Percentiles rank a stretch among this genome's conserved stretches.
phyloP scores from a whole-genome alignment of 2,113 vertebrate genomes.

The Mus pahari region DNA sequence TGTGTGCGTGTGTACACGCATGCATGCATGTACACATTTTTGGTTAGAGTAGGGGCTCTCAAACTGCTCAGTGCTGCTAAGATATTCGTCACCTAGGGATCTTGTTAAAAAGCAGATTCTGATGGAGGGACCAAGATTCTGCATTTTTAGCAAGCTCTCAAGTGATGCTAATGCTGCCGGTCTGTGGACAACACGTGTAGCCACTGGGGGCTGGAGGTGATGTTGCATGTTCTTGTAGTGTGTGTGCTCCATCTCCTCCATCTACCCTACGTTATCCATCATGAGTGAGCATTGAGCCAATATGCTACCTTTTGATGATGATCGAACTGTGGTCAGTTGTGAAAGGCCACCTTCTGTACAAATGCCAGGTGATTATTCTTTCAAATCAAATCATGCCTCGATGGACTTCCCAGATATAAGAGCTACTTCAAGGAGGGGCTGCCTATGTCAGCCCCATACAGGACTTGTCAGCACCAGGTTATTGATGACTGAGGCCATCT shows the following conservation, averaged over 20 bases:
- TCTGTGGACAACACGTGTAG: neutral
- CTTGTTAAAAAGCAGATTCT: conserved; percentile 84
- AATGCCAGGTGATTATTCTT: no score
- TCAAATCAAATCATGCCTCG: neutral
- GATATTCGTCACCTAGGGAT: conserved; percentile 78
- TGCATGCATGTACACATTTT: neutral
- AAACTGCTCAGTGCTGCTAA: conserved; percentile 33
- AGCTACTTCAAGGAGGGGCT: neutral
- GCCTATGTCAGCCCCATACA: rapidly evolving
- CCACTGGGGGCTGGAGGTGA: neutral
- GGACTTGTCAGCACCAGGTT: neutral
- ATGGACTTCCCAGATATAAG: neutral
- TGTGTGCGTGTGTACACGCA: neutral
- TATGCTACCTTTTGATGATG: rapidly evolving
- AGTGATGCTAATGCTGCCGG: conserved; percentile 68
- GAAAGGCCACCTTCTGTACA: neutral
- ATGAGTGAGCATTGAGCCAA: rapidly evolving
- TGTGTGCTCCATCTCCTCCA: neutral
- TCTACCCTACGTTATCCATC: rapidly evolving
- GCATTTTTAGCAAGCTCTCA: conserved; percentile 83
- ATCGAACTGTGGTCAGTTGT: neutral
- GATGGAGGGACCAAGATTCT: conserved; percentile 81
- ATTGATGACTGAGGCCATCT: rapidly evolving
- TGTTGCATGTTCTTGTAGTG: neutral
- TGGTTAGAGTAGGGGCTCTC: neutral